Evolutionary conservation across 2,113 vertebrate species (phyloP).

Genomic region (Sander vitreus): DNA sequence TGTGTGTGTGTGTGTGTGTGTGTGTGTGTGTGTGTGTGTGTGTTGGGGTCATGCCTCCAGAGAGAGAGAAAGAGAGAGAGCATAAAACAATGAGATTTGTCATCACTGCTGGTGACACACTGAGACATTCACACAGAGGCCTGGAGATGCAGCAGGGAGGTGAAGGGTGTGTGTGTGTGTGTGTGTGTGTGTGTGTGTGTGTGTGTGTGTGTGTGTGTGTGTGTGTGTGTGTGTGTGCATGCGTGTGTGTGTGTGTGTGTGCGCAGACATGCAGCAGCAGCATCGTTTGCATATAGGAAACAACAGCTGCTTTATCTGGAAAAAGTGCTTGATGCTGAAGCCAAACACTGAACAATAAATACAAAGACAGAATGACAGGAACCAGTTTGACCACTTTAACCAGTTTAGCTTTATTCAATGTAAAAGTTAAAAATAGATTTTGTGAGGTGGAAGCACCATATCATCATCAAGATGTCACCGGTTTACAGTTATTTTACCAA

Average conservation of each 20-base stretch:
- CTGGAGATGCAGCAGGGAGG: conserved; percentile 13
- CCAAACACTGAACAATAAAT: conserved; percentile 56
- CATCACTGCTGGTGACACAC: conserved; percentile 59
- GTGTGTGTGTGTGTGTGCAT: conserved; percentile 2
- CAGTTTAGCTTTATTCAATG: background rate
- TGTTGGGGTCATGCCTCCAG: too few species aligned
- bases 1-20: conserved; percentile 27
- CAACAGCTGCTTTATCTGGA: conserved; percentile 69
- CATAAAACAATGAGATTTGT: conserved; percentile 65
- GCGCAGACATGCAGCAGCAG: conserved; percentile 11
- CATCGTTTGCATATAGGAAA: conserved; percentile 68
- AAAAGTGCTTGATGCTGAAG: conserved; percentile 19
- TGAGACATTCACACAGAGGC: conserved; percentile 56
- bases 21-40: conserved; percentile 16
- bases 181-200: conserved; percentile 18
- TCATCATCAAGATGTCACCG: too few species aligned
- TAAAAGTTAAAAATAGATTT: background rate
- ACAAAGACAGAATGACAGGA: background rate
- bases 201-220: conserved; percentile 6
- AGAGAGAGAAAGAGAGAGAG: too few species aligned
- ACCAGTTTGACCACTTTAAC: background rate
- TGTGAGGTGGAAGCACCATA: background rate
- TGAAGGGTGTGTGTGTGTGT: conserved; percentile 2
- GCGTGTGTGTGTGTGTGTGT: background rate
- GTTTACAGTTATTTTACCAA: background rate